Conservation (phyloP, 2,113 vertebrate species). For the Corythornis cristatus region DNA sequence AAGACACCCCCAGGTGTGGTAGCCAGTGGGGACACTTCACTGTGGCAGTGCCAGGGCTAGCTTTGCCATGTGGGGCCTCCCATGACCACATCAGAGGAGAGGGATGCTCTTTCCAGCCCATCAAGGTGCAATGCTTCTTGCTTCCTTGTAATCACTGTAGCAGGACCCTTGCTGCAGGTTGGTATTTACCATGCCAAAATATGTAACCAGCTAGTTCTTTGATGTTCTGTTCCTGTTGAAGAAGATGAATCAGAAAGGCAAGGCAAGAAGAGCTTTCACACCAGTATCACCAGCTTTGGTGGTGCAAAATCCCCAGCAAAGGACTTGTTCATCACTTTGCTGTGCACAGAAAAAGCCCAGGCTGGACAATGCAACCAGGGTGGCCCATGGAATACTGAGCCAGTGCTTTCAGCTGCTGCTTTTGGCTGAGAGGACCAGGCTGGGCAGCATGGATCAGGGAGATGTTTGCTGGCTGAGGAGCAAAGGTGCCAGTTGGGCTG, state of each 20-base stretch:
- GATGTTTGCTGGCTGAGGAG: neutral
- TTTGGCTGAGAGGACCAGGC: neutral
- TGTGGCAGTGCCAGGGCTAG: neutral
- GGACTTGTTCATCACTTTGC: neutral
- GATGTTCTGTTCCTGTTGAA: neutral
- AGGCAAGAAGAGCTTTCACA: neutral
- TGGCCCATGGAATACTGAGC: no score
- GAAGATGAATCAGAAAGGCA: neutral
- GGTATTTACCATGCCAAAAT: neutral
- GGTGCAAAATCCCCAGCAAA: neutral
- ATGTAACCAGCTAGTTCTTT: neutral
- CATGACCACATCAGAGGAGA: fast-evolving
- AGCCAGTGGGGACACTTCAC: neutral
- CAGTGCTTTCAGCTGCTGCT: neutral
- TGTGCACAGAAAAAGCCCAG: neutral
- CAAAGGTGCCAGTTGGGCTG: neutral
- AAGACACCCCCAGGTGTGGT: fast-evolving
- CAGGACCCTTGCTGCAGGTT: neutral
- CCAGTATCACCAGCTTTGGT: neutral
- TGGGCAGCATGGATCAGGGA: fast-evolving
- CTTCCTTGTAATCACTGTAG: neutral
- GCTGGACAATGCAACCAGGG: neutral
- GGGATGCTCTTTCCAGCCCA: neutral
- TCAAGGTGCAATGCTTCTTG: neutral
- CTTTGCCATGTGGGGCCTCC: neutral